phyloP scores from a whole-genome alignment of 2,113 vertebrate genomes.

The Podiceps cristatus region DNA sequence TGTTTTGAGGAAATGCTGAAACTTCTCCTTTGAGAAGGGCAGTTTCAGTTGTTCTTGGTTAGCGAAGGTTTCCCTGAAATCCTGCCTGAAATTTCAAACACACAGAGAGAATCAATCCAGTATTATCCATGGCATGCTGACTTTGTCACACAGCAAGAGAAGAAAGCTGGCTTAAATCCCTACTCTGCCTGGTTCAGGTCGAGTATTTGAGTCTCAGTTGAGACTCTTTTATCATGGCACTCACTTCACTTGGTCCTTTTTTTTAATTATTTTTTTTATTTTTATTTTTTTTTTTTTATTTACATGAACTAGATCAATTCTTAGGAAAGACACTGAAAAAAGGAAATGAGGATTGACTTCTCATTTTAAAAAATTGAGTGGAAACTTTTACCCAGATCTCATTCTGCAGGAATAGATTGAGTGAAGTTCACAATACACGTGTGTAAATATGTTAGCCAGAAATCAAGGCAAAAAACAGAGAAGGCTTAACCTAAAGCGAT shows the following conservation, averaged over 20 bases:
- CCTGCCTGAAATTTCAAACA: background rate
- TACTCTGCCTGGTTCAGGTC: background rate
- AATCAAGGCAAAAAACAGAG: background rate
- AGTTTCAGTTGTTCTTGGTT: background rate
- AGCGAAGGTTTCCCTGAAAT: background rate
- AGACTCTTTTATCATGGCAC: background rate
- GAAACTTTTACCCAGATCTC: background rate
- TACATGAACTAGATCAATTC: background rate
- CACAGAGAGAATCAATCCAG: background rate
- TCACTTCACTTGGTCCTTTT: background rate
- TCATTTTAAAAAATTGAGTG: background rate
- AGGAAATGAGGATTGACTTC: background rate
- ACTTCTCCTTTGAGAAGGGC: background rate
- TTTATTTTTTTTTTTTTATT: background rate
- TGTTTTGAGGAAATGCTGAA: background rate
- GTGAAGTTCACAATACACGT: background rate
- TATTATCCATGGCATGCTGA: background rate
- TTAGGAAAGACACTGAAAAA: background rate
- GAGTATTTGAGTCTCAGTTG: background rate
- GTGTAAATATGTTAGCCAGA: background rate
- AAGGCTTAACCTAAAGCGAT: background rate
- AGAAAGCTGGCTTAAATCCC: background rate
- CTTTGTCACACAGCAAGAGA: background rate
- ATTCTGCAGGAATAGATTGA: background rate
- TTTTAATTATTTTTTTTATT: background rate